These are phyloP conservation scores for Odocoileus virginianus DNA, from an alignment of 2,113 vertebrate genomes.

Conservation along the genomic window DNA sequence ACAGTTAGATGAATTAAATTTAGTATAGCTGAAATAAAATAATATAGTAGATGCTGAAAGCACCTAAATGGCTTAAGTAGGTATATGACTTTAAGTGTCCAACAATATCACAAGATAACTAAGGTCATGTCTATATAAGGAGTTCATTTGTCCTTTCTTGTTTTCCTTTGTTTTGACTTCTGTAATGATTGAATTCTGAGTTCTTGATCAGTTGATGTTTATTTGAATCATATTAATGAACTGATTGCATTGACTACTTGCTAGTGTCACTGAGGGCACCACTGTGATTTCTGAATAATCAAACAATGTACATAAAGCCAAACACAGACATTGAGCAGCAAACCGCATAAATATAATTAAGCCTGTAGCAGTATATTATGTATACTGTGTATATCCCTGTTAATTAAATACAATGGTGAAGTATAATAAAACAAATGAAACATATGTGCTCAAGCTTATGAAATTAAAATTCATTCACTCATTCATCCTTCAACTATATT, in stretches of 20 bases:
- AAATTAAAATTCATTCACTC: not conserved
- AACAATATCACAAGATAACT: not conserved
- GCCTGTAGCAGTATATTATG: not conserved
- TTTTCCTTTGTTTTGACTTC: not conserved
- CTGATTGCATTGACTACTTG: not conserved
- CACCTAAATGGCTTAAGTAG: not conserved
- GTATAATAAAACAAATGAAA: not conserved
- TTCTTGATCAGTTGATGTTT: not conserved
- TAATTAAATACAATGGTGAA: slow-evolving; percentile 19
- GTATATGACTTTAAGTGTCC: not conserved
- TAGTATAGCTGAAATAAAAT: not conserved
- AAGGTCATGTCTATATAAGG: not conserved
- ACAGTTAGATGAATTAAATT: not conserved
- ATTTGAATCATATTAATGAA: not conserved
- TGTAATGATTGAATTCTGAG: not conserved
- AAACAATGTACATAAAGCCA: not conserved
- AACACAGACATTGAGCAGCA: not conserved
- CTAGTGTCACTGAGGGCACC: not conserved
- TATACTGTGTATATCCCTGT: not conserved
- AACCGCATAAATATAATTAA: not conserved
- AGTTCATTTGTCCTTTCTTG: not conserved
- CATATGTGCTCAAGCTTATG: not conserved
- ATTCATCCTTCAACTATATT: not conserved
- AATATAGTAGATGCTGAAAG: not conserved
- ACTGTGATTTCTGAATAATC: not conserved